Conservation (phyloP, 2,113 vertebrate genomes). For the Caloenas nicobarica region DNA sequence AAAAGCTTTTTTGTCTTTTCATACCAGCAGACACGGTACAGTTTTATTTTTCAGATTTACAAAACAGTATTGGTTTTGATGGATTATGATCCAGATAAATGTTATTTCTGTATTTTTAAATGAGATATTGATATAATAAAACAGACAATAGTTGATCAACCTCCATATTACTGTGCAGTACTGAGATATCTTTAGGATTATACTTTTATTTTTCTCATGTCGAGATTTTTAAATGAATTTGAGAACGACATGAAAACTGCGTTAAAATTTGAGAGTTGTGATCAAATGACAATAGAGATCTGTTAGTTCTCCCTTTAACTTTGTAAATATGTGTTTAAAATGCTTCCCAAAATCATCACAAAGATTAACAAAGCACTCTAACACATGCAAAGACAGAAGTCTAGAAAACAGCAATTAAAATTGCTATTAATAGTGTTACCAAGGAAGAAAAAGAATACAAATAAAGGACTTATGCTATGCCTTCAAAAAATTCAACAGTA, state of each 20-base stretch:
- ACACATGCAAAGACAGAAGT: not conserved
- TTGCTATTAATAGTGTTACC: not conserved
- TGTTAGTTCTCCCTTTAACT: constrained; percentile 33
- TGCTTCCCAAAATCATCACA: constrained; percentile 24
- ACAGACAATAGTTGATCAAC: not conserved
- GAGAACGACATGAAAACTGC: constrained; percentile 62
- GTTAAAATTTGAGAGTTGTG: constrained; percentile 38
- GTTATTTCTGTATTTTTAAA: constrained; percentile 44
- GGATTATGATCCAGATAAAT: constrained; percentile 39
- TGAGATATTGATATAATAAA: not conserved
- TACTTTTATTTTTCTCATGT: constrained; percentile 51
- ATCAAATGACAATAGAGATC: constrained; percentile 37
- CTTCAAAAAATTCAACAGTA: not conserved
- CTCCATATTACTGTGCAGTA: constrained; percentile 28
- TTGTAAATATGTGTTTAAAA: constrained; percentile 50
- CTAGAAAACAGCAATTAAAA: not conserved
- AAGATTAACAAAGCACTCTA: constrained; percentile 17
- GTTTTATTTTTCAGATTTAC: constrained; percentile 50
- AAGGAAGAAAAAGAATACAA: not conserved
- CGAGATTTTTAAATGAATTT: constrained; percentile 55
- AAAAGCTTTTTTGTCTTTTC: not conserved
- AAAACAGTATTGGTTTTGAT: constrained; percentile 20
- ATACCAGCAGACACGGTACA: constrained; percentile 21
- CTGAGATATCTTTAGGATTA: constrained; percentile 30
- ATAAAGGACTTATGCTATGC: not conserved